phyloP scores from a whole-genome alignment of 2,888 invertebrate species.

The Loripinus fragilis region DNA sequence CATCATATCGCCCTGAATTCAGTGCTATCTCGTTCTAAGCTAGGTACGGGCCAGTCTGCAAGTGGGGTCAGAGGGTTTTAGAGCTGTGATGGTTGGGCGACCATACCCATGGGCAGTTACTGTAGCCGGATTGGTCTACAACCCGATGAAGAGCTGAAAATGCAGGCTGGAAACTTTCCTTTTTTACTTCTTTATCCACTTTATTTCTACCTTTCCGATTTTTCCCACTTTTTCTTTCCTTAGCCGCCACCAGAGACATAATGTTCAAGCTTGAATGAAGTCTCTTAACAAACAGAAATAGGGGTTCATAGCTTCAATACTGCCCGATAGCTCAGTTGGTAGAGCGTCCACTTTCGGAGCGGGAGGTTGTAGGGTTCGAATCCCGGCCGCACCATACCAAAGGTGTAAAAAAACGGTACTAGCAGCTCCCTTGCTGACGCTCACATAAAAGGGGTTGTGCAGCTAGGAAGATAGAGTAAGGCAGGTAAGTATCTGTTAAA shows the following conservation, averaged over 20 bases:
- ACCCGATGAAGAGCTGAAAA: constrained; percentile 5
- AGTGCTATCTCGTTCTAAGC: too few relatives aligned
- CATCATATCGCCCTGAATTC: too few relatives aligned
- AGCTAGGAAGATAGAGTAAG: too few relatives aligned
- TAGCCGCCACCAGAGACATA: constrained; percentile 16
- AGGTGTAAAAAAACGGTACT: too few relatives aligned
- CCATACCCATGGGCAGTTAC: constrained; percentile 7
- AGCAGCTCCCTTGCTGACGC: too few relatives aligned
- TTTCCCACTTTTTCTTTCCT: neutral
- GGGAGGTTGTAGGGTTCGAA: too few relatives aligned
- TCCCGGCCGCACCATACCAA: too few relatives aligned
- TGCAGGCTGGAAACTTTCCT: constrained; percentile 8
- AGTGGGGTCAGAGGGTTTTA: constrained; percentile 3
- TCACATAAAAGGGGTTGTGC: too few relatives aligned
- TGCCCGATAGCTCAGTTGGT: too few relatives aligned
- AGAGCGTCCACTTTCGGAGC: too few relatives aligned
- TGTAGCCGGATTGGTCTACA: constrained; percentile 4
- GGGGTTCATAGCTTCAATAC: too few relatives aligned
- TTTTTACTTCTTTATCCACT: neutral
- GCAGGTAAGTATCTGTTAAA: too few relatives aligned
- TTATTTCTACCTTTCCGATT: neutral
- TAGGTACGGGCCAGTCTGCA: constrained; percentile 13
- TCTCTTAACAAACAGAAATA: constrained; percentile 10
- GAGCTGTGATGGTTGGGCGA: neutral
- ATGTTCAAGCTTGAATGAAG: constrained; percentile 1